These are phyloP conservation scores for Thera britannica DNA, from an alignment of 2,888 invertebrate species.

Conservation along the genomic window DNA sequence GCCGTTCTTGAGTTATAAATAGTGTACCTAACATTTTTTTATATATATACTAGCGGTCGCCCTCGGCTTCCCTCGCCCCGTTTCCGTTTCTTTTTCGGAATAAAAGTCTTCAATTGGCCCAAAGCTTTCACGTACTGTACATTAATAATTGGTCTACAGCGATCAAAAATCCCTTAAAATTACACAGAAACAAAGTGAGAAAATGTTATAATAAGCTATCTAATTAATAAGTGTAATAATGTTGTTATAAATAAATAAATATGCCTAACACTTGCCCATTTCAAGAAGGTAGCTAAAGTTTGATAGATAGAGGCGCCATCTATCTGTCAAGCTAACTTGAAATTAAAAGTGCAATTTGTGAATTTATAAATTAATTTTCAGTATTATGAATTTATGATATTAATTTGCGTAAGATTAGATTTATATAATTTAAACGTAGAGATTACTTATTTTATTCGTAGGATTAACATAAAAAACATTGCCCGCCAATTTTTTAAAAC, in stretches of 20 bases:
- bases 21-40: too few relatives aligned
- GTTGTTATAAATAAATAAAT: not conserved
- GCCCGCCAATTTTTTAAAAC: constrained; percentile 12
- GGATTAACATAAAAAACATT: not conserved
- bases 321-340: not conserved
- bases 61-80: too few relatives aligned
- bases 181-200: not conserved
- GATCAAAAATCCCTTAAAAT: not conserved
- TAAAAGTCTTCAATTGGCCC: too few relatives aligned
- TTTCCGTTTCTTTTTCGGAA: too few relatives aligned
- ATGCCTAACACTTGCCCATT: constrained; percentile 5
- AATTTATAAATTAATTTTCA: constrained; percentile 5
- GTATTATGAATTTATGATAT: constrained; percentile 18
- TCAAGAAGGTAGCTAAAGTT: constrained; percentile 5
- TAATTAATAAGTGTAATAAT: constrained; percentile 3
- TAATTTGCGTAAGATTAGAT: constrained; percentile 13
- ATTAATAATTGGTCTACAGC: not conserved
- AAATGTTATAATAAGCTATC: not conserved
- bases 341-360: not conserved
- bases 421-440: constrained; percentile 6
- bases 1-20: too few relatives aligned
- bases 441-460: not conserved
- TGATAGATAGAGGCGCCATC: not conserved
- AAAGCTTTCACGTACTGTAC: too few relatives aligned
- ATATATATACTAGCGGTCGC: too few relatives aligned